A percentile compares a stretch with the other conserved stretches of the same genome.
Evolutionary conservation across 1,140 invertebrate species (phyloP).

Genomic region (Cotesia glomerata): DNA sequence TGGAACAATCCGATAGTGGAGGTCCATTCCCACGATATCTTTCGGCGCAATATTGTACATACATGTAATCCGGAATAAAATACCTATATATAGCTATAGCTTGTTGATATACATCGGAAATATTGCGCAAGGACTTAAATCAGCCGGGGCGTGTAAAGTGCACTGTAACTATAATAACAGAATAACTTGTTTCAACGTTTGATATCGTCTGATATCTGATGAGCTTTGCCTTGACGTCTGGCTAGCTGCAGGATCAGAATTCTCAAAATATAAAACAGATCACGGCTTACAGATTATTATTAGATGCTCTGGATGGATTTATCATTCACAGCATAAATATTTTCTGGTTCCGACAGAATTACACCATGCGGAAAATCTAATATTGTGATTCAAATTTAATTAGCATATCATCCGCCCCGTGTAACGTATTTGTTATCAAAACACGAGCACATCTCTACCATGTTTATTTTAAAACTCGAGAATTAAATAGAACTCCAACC

Average conservation of each 20-base stretch:
- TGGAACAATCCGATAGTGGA: not conserved
- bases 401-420: no score
- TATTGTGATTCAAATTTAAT: not conserved
- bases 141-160: conserved; percentile 34
- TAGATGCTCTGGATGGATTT: no score
- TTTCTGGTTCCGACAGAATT: no score
- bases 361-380: not conserved
- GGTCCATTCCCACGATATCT: conserved; percentile 10
- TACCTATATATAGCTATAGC: conserved; percentile 18
- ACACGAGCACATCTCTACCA: no score
- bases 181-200: no score
- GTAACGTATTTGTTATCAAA: not conserved
- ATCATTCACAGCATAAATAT: no score
- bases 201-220: no score
- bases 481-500: no score
- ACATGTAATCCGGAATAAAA: conserved; percentile 31
- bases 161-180: not conserved
- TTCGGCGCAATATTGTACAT: not conserved
- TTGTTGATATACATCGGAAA: not conserved
- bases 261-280: not conserved
- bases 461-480: no score
- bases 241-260: no score
- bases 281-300: no score
- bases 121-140: conserved; percentile 36
- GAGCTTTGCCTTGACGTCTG: no score